Base-by-base conservation (phyloP, 2,797 vertebrate species). In the Esox lucius region DNA sequence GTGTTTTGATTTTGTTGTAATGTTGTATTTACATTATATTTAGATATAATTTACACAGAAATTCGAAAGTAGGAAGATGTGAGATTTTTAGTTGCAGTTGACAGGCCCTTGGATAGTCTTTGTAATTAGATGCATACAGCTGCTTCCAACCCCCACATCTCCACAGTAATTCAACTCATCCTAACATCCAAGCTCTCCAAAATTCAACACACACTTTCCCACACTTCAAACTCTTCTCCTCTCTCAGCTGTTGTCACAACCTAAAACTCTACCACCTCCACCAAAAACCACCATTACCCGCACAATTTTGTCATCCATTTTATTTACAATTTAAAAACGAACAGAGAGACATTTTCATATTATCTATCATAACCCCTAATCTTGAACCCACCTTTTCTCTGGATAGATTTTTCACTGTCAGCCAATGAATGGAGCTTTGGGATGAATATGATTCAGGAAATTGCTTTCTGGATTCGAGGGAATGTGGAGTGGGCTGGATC, bases 361-460 rank as follows among this genome's bases (percentile, higher is more conserved):
- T 15, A 51, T 42, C 22, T 82, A 75, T 79, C 76, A 19, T 69
- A n/a, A 71, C 73, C 70, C 53, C 66, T 71, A 74, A 66, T 83
- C 48, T 78, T 76, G 39, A 22, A 75, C 75, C 39, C 39, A 42
- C 62, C 28, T 49, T 53, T 61, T 71, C 51, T 24, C 64, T 16
- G 16, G 53, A 49, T 75, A n/a, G 65, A 46, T 15, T 59, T 71
- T 22, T 72, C 35, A 22, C 69, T 5, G 22, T 33, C 69, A 11
- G 22, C 24, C 70, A 35, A 15, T 77, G 74, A 48, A 75, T 66
- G 61, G 39, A 39, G 73, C 24, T 73, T 69, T 77, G 75, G 79
- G 73, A 80, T 68, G 65, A 19, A 33, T 76, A 74, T 75, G 76
- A 80, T 76, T 81, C 33, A 70, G 49, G 59, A 66, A 49, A 6